Conservation (phyloP, 1,140 invertebrate genomes). For the Brachionus manjavacas region DNA sequence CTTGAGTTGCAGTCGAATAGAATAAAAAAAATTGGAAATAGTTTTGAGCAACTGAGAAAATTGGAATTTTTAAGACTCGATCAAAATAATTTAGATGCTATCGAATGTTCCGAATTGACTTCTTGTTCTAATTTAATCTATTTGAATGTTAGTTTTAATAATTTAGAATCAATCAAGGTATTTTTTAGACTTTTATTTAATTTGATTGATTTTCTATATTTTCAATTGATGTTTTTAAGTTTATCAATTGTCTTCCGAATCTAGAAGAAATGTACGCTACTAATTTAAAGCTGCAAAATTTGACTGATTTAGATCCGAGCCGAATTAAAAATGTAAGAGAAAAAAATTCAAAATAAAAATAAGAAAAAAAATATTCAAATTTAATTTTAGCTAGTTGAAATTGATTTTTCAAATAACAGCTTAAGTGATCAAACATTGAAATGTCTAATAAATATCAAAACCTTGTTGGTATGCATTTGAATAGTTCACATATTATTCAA, state of each 20-base stretch:
- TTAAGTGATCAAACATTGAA: not conserved
- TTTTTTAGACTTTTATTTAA: not conserved
- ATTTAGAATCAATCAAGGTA: conserved; percentile 45
- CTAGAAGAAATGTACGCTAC: conserved; percentile 52
- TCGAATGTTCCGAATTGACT: conserved; percentile 50
- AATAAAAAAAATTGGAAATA: conserved; percentile 49
- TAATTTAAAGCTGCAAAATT: conserved; percentile 48
- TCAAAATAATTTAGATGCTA: conserved; percentile 49
- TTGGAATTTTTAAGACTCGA: conserved; percentile 50
- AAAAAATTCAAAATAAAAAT: not conserved
- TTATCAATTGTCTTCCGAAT: conserved; percentile 53
- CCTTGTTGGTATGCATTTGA: not conserved
- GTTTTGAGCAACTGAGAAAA: conserved; percentile 48
- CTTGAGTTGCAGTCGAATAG: conserved; percentile 53
- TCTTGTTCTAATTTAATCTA: conserved; percentile 50
- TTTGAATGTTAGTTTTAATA: conserved; percentile 52
- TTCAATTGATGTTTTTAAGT: conserved; percentile 48
- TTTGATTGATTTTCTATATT: not conserved
- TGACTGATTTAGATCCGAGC: conserved; percentile 47
- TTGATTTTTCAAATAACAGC: conserved; percentile 24
- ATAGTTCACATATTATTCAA: not conserved
- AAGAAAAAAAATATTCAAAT: not conserved
- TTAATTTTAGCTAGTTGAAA: not conserved
- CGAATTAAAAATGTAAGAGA: not conserved
- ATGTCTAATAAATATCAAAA: not conserved